Evolutionary conservation across 1,140 invertebrate species (phyloP), one percentile per base, ranked within the genome.

Genomic region (Hyphantria cunea): DNA sequence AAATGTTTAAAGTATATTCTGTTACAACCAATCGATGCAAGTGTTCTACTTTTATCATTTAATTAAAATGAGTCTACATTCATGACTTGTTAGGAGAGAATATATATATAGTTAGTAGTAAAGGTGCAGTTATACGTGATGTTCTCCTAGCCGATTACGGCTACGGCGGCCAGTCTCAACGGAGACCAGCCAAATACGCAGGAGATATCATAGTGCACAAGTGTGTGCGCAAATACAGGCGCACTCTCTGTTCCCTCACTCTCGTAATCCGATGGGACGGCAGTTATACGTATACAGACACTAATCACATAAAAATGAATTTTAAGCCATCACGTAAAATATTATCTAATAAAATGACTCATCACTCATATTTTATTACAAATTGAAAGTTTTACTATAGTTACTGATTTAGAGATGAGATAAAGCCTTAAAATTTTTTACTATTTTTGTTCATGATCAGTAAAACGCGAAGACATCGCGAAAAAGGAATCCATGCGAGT

Each of bases 1-100:
- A 76, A 80, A 79, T 80, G 74, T 82, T 83, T 52, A 31, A 64
- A 80, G 74, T 61, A 70, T 66, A 73, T 76, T 76, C 64, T 49
- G 67, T 72, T 69, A 62, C 71, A 78, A 84, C 81, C 75, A 73
- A 79, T 84, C 74, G 67, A 74, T 64, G 72, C 71, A 82, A 78
- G 70, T 76, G 74, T 80, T 77, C 77, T 73, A 81, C 74, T 77
- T 80, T 76, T 76, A 79, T 78, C 72, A 70, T 75, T 77, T 75
- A 70, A 76, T 77, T 78, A 77, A 72, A 68, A 66, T 65, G 74
- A 77, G 60, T 68, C 42, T 64, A 74, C 25, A 32, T 59, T 31
- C 31, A 39, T 49, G n/a, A 49, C 13, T 49, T 33, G 32, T 49
- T 59, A 49, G 55, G 39, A 11, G 47, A 47, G 37, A 48, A 49